Conservation (phyloP, 2,113 vertebrate species). For the Brachyhypopomus occidentalis region DNA sequence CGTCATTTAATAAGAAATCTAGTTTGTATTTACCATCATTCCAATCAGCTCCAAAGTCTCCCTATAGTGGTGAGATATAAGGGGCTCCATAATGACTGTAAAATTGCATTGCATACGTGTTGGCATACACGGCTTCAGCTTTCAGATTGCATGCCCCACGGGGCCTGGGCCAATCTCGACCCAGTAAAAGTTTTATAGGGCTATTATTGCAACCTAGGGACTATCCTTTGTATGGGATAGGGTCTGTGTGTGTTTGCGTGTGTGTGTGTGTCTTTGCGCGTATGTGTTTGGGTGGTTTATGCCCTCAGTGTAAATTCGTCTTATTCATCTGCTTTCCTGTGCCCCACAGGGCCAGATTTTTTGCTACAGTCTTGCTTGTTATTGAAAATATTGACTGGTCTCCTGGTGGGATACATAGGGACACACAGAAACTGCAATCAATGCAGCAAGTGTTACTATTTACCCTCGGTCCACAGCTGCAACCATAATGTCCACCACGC, state of each 20-base stretch:
- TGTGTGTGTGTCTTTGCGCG: constrained; percentile 12
- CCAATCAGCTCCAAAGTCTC: neutral
- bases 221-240: neutral
- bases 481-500: neutral
- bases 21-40: constrained; percentile 30
- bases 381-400: constrained; percentile 64
- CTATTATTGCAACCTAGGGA: constrained; percentile 40
- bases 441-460: constrained; percentile 47
- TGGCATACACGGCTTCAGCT: constrained; percentile 35
- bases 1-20: neutral
- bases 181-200: constrained; percentile 47
- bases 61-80: neutral
- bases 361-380: constrained; percentile 32
- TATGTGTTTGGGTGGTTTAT: neutral
- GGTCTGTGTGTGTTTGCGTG: constrained; percentile 20
- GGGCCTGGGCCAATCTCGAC: constrained; percentile 20
- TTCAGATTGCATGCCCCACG: constrained; percentile 29
- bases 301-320: constrained; percentile 36
- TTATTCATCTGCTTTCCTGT: constrained; percentile 52
- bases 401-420: constrained; percentile 38
- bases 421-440: constrained; percentile 66
- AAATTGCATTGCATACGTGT: constrained; percentile 49
- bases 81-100: constrained; percentile 36
- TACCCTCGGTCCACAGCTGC: neutral
- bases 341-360: constrained; percentile 24